phyloP scores from a whole-genome alignment of 2,113 vertebrate species.

The Syrmaticus mikado region DNA sequence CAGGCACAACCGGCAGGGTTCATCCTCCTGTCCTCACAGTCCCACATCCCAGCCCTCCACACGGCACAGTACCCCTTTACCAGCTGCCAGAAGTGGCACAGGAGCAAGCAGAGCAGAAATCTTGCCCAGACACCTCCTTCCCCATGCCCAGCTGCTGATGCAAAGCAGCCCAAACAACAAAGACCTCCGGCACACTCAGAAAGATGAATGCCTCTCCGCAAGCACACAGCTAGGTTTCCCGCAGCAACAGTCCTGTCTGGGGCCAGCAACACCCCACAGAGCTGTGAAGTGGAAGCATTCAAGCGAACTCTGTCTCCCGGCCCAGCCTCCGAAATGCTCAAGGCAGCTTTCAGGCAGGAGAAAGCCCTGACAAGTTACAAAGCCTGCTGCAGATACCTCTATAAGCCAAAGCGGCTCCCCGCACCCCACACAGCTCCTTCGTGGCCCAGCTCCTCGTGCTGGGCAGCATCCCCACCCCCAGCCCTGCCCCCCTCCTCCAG shows the following conservation, averaged over 20 bases:
- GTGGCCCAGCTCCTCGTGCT: neutral
- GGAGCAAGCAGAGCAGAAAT: accelerated
- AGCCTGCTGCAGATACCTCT: neutral
- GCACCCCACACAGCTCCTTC: neutral
- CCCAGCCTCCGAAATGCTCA: neutral
- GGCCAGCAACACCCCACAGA: neutral
- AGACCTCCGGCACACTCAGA: neutral
- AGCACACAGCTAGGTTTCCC: neutral
- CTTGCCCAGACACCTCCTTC: neutral
- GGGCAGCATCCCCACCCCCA: neutral
- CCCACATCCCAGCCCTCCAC: accelerated
- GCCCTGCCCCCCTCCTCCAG: neutral
- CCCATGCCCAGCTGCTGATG: neutral
- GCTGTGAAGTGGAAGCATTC: neutral
- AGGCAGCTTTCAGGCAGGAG: neutral
- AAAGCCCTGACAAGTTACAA: neutral
- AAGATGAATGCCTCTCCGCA: neutral
- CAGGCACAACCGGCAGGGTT: neutral
- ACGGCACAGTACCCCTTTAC: neutral
- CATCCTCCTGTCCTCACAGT: neutral
- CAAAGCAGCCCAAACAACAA: neutral
- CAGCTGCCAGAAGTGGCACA: neutral
- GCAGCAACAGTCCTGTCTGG: neutral
- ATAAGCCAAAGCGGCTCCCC: neutral
- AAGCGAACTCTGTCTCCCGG: neutral